Conservation (phyloP, 2,888 invertebrate genomes). For the Megalurothrips usitatus region DNA sequence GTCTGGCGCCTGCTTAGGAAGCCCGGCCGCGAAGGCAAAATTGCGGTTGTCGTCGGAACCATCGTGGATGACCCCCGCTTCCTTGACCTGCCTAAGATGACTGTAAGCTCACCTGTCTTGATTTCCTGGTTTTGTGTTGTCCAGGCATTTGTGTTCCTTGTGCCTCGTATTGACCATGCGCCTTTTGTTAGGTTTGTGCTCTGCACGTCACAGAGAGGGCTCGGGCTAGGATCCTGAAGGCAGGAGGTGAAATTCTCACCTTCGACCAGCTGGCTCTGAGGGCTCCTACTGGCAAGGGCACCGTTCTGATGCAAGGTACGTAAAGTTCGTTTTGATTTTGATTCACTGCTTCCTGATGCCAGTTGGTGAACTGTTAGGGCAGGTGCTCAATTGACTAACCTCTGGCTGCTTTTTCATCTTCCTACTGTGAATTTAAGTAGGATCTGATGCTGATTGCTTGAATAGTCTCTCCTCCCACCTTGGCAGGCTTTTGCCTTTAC, state of each 20-base stretch:
- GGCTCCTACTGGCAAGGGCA: slow-evolving; percentile 90
- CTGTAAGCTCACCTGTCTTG: slow-evolving; percentile 50
- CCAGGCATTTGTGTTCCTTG: slow-evolving; percentile 19
- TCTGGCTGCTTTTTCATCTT: too few species aligned
- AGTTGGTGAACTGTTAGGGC: too few species aligned
- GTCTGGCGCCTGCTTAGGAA: slow-evolving; percentile 83
- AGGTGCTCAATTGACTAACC: too few species aligned
- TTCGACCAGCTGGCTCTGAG: slow-evolving; percentile 95
- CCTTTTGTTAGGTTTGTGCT: slow-evolving; percentile 66
- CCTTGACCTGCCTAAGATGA: slow-evolving; percentile 85
- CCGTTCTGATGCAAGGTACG: slow-evolving; percentile 82
- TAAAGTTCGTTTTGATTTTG: background rate
- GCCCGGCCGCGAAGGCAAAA: slow-evolving; percentile 77
- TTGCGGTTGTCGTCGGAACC: slow-evolving; percentile 91
- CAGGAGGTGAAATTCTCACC: slow-evolving; percentile 92
- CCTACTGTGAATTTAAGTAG: too few species aligned
- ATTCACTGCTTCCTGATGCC: too few species aligned
- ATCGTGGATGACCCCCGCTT: slow-evolving; percentile 93
- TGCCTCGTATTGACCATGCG: background rate
- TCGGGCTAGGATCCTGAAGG: slow-evolving; percentile 90
- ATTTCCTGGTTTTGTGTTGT: slow-evolving; percentile 32
- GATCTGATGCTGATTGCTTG: background rate
- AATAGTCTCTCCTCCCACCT: background rate
- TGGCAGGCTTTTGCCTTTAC: background rate
- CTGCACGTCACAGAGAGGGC: slow-evolving; percentile 91